A percentile compares a stretch with the other conserved stretches of the same genome.
Evolutionary conservation across 35 echinoderm and acorn worm genomes (phyloP).

Genomic region (Nesometra sesokonis): DNA sequence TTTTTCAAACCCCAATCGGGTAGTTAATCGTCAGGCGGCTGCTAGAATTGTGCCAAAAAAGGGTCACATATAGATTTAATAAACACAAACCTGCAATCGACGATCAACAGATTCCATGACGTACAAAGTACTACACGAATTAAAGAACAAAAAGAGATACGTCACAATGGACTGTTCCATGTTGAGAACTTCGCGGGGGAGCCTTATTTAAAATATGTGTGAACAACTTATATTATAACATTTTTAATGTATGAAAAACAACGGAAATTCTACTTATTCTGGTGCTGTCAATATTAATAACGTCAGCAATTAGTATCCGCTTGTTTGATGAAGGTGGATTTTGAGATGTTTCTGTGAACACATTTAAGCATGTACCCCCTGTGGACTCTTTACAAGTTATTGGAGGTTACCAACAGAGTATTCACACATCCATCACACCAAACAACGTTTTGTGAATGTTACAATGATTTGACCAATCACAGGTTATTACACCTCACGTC

Average conservation of each 20-base stretch:
- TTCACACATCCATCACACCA: neutral
- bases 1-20: neutral
- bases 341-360: neutral
- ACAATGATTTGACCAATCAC: neutral
- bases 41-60: neutral
- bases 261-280: neutral
- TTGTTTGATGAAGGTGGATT: neutral
- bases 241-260: neutral
- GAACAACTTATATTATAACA: neutral
- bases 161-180: neutral
- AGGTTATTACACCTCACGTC: neutral
- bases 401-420: neutral
- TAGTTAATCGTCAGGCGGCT: neutral
- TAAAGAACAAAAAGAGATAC: neutral
- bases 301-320: neutral
- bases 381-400: neutral
- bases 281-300: neutral
- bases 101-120: neutral
- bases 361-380: neutral
- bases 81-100: neutral
- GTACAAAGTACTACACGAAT: neutral
- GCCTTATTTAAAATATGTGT: neutral
- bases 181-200: neutral
- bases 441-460: neutral
- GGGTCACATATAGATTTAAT: neutral